phyloP scores from a whole-genome alignment of 2,113 vertebrate species.

The Malurus elegans region DNA sequence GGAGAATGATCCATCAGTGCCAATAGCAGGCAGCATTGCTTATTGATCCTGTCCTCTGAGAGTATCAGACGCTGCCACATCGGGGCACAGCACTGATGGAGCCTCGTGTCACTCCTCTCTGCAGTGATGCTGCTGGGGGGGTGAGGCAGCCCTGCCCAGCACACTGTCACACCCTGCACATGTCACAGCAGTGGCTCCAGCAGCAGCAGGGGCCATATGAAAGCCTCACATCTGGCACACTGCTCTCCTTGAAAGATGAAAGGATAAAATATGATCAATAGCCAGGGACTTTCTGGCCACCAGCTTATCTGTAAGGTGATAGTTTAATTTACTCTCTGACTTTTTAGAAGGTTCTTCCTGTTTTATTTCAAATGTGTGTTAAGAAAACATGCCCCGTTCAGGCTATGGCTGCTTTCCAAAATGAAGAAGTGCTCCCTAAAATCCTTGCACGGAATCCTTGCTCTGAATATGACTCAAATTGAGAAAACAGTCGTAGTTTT shows the following conservation, averaged over 20 bases:
- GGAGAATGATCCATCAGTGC: neutral
- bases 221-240: neutral
- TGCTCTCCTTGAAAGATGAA: neutral
- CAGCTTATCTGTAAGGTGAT: neutral
- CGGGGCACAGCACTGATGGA: neutral
- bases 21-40: neutral
- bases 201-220: neutral
- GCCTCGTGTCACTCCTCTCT: fast-evolving
- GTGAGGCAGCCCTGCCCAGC: neutral
- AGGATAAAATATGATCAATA: neutral
- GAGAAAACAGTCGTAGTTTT: neutral
- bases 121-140: neutral
- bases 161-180: neutral
- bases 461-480: neutral
- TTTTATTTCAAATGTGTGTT: neutral
- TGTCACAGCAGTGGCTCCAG: fast-evolving
- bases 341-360: neutral
- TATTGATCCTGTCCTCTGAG: neutral
- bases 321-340: neutral
- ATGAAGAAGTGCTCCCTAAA: neutral
- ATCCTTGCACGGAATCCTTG: neutral
- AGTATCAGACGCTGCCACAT: neutral
- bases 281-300: neutral
- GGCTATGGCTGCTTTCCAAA: neutral
- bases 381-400: neutral